These are phyloP conservation scores for Coendou prehensilis DNA, from an alignment of 2,797 vertebrate genomes.

Conservation along the genomic window DNA sequence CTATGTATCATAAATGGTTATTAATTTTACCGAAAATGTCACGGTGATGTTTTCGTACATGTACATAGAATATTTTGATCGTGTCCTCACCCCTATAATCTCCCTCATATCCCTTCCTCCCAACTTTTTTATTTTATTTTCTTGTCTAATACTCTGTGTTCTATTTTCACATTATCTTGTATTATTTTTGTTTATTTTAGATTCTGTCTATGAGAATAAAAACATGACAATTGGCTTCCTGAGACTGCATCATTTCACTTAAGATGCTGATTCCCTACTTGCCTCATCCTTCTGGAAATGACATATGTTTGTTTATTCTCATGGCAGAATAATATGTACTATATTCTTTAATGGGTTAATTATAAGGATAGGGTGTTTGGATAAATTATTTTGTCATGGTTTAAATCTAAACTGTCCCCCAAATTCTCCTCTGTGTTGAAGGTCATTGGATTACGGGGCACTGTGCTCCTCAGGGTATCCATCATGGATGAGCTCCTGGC, in stretches of 20 bases:
- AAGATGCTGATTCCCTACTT: background rate
- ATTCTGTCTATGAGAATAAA: background rate
- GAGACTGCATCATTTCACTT: background rate
- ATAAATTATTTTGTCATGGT: background rate
- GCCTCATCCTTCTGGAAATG: background rate
- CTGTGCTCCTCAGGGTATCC: no score
- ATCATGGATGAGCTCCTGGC: background rate
- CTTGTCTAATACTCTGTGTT: background rate
- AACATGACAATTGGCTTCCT: background rate
- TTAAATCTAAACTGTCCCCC: background rate
- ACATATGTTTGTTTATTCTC: background rate
- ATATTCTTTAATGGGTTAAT: background rate
- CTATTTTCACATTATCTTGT: background rate
- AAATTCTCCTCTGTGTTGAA: background rate
- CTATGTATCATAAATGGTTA: background rate
- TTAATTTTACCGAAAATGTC: background rate
- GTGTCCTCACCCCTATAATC: background rate
- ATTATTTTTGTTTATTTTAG: background rate
- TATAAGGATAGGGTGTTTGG: background rate
- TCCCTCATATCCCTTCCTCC: background rate
- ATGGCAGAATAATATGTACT: background rate
- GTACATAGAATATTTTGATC: background rate
- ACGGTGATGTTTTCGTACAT: background rate
- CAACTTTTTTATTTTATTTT: background rate
- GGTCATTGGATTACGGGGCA: rapidly evolving